Evolutionary conservation across 2,113 vertebrate species (phyloP).

Genomic region (Morone chrysops): DNA sequence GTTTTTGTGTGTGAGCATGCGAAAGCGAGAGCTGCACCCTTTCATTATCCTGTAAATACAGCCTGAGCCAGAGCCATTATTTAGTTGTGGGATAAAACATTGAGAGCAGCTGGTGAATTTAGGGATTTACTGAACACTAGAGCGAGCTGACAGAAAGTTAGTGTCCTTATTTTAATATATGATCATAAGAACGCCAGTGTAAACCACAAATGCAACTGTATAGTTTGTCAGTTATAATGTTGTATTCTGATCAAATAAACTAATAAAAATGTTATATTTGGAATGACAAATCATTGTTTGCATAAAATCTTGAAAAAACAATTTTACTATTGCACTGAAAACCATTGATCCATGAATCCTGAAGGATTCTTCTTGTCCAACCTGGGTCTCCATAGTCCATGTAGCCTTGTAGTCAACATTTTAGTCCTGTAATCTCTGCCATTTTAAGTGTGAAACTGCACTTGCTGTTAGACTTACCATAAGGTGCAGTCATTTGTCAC

Average conservation of each 20-base stretch:
- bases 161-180: slow-evolving; percentile 48
- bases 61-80: slow-evolving; percentile 69
- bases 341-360: neutral
- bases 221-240: neutral
- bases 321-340: neutral
- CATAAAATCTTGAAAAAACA: neutral
- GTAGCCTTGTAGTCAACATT: too few relatives aligned
- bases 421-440: too few relatives aligned
- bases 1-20: slow-evolving; percentile 52
- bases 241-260: neutral
- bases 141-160: slow-evolving; percentile 45
- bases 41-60: slow-evolving; percentile 76
- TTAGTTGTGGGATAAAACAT: slow-evolving; percentile 70
- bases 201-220: slow-evolving; percentile 10
- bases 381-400: neutral
- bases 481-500: neutral
- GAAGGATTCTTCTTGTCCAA: too few relatives aligned
- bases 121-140: slow-evolving; percentile 57
- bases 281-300: neutral
- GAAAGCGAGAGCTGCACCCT: slow-evolving; percentile 44
- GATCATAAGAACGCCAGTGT: slow-evolving; percentile 7
- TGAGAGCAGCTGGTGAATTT: slow-evolving; percentile 68
- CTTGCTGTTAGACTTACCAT: neutral
- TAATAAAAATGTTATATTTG: neutral
- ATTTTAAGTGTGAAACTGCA: neutral